Conservation (phyloP, 2,113 vertebrate genomes). For the Eira barbara region DNA sequence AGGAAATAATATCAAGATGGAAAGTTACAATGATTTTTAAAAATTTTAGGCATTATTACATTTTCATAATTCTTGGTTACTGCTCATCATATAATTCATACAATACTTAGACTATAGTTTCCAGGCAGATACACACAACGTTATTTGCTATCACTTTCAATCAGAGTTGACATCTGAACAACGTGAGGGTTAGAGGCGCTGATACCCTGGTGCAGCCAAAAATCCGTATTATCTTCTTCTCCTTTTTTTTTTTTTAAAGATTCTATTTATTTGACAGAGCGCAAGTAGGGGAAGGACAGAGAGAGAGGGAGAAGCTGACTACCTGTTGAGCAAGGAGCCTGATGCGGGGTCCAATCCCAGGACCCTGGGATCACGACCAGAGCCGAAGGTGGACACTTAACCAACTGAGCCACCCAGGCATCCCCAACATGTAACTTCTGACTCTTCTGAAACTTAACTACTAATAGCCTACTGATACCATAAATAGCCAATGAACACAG, state of each 20-base stretch:
- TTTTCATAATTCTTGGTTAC: background rate
- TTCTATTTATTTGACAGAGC: no score
- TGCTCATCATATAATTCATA: background rate
- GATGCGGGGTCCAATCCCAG: no score
- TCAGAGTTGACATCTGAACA: background rate
- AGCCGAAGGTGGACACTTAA: no score
- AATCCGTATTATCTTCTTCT: background rate
- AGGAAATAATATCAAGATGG: background rate
- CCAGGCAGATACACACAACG: background rate
- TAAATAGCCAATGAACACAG: background rate
- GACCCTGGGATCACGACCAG: no score
- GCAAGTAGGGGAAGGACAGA: no score
- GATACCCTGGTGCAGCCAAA: background rate
- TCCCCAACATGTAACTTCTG: background rate
- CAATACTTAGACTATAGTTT: background rate
- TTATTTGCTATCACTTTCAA: constrained; percentile 7
- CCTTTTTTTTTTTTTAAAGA: no score
- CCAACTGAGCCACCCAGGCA: no score
- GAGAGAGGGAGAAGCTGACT: no score
- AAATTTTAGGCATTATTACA: background rate
- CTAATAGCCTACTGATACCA: background rate
- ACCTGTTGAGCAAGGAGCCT: no score
- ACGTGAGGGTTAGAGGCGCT: background rate
- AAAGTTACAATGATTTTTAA: background rate
- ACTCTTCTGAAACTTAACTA: background rate